Conservation (phyloP, 1,140 invertebrate species). For the Phenacoccus solenopsis region DNA sequence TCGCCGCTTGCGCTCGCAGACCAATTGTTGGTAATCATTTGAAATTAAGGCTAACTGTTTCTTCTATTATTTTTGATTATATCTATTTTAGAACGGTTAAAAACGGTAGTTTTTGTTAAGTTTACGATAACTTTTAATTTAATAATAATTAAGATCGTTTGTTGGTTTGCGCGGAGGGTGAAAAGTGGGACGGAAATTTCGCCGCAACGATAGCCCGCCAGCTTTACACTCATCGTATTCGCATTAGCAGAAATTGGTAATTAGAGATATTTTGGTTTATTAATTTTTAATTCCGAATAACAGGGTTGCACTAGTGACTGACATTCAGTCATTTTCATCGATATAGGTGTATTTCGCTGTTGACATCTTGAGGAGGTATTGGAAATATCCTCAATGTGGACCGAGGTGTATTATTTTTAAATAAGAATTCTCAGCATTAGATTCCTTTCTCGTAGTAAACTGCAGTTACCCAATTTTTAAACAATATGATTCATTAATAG, state of each 20-base stretch:
- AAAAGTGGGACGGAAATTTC: conserved; percentile 9
- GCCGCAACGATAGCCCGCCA: not conserved
- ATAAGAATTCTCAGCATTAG: too few species aligned
- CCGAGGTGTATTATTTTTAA: too few species aligned
- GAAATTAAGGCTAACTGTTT: conserved; percentile 18
- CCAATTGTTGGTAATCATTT: conserved; percentile 14
- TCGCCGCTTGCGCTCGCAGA: not conserved
- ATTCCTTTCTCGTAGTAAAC: too few species aligned
- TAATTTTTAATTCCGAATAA: not conserved
- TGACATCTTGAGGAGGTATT: too few species aligned
- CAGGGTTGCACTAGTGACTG: too few species aligned
- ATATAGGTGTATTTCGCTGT: too few species aligned
- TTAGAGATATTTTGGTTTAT: not conserved
- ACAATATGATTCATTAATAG: too few species aligned
- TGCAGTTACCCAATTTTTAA: too few species aligned
- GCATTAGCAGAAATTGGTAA: not conserved
- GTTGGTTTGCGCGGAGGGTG: conserved; percentile 1
- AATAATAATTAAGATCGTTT: conserved; percentile 15
- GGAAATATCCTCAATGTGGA: too few species aligned
- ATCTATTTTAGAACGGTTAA: conserved; percentile 16
- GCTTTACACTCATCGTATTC: not conserved
- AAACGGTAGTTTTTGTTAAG: conserved; percentile 18
- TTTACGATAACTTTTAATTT: conserved; percentile 18
- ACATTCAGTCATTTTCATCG: too few species aligned
- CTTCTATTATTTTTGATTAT: conserved; percentile 17